Percentiles rank a stretch among this genome's conserved stretches.
Evolutionary conservation across 2,888 invertebrate genomes (phyloP).

Genomic region (Drosophila paranaensis): DNA sequence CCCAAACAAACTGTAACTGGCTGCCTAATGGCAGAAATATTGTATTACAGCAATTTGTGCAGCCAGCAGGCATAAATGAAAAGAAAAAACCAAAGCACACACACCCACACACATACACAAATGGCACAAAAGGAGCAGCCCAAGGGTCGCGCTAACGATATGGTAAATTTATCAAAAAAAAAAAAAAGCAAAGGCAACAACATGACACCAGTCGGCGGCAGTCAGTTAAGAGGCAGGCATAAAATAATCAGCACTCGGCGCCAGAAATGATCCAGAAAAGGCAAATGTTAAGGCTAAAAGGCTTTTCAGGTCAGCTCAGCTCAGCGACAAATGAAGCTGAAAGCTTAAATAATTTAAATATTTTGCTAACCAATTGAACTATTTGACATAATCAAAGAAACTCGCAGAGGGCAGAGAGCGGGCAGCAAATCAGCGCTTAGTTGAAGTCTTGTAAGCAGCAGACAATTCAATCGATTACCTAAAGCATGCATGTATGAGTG

Average conservation of each 20-base stretch:
- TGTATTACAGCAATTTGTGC: constrained; percentile 77
- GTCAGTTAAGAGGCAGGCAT: constrained; percentile 56
- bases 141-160: constrained; percentile 78
- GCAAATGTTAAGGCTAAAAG: constrained; percentile 74
- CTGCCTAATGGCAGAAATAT: constrained; percentile 78
- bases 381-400: constrained; percentile 56
- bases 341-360: constrained; percentile 49
- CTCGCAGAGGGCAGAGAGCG: background rate
- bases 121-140: constrained; percentile 37
- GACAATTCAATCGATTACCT: constrained; percentile 70
- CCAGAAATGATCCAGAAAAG: constrained; percentile 55
- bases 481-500: constrained; percentile 3
- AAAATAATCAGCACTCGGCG: constrained; percentile 70
- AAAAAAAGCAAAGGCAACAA: constrained; percentile 20
- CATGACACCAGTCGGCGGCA: constrained; percentile 58
- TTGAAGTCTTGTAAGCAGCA: constrained; percentile 58
- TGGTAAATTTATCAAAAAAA: constrained; percentile 77
- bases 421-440: constrained; percentile 32
- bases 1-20: constrained; percentile 46
- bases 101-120: background rate
- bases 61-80: constrained; percentile 23
- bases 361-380: constrained; percentile 27
- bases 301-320: constrained; percentile 65
- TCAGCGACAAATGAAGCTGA: constrained; percentile 27
- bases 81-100: constrained; percentile 13